Evolutionary conservation across 2,113 vertebrate genomes (phyloP).

Genomic region (Urocynchramus pylzowi): DNA sequence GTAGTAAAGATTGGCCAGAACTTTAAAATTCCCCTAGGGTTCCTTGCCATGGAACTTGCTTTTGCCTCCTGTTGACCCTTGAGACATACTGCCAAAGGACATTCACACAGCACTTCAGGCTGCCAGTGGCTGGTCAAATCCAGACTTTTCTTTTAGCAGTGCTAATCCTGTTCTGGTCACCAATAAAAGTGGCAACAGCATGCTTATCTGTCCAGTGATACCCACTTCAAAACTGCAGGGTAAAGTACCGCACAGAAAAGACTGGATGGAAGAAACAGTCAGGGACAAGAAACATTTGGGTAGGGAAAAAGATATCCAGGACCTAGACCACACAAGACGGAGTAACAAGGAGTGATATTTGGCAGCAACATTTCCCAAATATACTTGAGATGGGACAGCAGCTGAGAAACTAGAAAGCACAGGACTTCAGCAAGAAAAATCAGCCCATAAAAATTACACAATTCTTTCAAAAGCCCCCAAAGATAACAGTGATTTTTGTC

Average conservation of each 20-base stretch:
- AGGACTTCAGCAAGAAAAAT: background rate
- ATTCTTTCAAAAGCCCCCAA: background rate
- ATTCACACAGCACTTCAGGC: background rate
- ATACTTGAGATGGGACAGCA: background rate
- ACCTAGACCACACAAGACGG: rapidly evolving
- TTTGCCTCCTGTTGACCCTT: background rate
- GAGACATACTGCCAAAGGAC: background rate
- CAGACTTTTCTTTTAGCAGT: background rate
- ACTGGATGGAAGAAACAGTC: background rate
- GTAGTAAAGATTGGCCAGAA: background rate
- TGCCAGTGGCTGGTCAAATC: background rate
- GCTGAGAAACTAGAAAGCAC: background rate
- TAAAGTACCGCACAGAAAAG: background rate
- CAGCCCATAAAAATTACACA: background rate
- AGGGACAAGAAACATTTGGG: background rate
- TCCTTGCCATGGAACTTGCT: background rate
- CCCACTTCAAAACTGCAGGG: background rate
- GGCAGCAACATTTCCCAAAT: background rate
- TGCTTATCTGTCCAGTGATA: background rate
- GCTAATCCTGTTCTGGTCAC: background rate
- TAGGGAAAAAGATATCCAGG: background rate
- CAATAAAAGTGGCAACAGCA: background rate
- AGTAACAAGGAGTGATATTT: rapidly evolving
- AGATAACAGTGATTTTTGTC: background rate
- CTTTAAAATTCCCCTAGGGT: background rate